Conservation (phyloP, 2,113 vertebrate genomes). For the Notechis scutatus region DNA sequence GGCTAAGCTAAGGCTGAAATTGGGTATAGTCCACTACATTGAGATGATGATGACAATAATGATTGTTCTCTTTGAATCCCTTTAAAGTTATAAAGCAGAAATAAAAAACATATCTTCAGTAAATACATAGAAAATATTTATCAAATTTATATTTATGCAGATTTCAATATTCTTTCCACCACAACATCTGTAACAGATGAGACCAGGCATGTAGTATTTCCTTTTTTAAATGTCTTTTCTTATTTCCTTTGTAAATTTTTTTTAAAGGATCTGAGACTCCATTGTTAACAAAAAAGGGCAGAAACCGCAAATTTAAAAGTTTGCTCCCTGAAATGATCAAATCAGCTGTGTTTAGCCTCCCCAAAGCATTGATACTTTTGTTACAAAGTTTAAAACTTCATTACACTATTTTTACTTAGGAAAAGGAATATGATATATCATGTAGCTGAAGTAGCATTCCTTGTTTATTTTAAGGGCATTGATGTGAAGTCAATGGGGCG, state of each 20-base stretch:
- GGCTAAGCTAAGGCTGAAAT: neutral
- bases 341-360: neutral
- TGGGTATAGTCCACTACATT: neutral
- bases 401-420: neutral
- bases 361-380: neutral
- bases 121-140: neutral
- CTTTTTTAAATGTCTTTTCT: neutral
- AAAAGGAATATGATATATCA: neutral
- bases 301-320: neutral
- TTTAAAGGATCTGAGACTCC: neutral
- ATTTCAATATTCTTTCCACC: neutral
- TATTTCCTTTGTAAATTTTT: neutral
- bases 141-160: neutral
- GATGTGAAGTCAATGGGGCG: conserved; percentile 98
- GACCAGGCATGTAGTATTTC: neutral
- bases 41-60: neutral
- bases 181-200: neutral
- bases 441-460: neutral
- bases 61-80: neutral
- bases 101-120: neutral
- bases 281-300: neutral
- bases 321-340: neutral
- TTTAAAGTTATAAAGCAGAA: neutral
- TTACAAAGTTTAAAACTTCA: neutral
- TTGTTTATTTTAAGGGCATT: conserved; percentile 81